Base-by-base conservation (phyloP, 2,113 vertebrate genomes). In the Pluvialis apricaria region DNA sequence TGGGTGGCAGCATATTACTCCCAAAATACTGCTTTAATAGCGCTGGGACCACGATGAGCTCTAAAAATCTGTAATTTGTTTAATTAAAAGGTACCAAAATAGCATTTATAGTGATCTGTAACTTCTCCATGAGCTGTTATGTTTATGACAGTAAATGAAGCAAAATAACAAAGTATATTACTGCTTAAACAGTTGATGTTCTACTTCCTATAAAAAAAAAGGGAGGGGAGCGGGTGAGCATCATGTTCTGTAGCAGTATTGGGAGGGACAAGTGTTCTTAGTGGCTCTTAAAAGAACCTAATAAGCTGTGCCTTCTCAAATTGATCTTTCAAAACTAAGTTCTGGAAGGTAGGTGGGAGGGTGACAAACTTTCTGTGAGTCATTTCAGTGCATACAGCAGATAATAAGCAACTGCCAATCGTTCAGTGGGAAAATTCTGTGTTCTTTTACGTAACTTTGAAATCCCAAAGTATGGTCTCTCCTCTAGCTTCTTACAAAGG, bases 171-270 rank as follows among this genome's bases (percentile, higher is more conserved):
- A 89, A 68, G 49, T 13, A 0, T 65, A 3, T 65, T 81, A 54
- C 52, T 82, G 16, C 31, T 97, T 72, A 84, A 91, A 51, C 38
- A 55, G 51, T 45, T 95, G n/a, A 29, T 75, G 20, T 62, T 86
- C 29, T 68, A 6, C 31, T 65, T 88, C 8, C 32, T 91, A 19
- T n/a, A 44, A 5, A 38, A 81, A 52, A 65, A 76, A 79, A 32
- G 1, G 3, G 13, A 3, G 5, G 4, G 4, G 5, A 4, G 5
- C 1, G 3, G 5, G 36, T 70, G 28, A 16, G 21, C 6, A 7
- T 60, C 10, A 13, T 66, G 49, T n/a, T 58, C 55, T 80, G 15
- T 60, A 57, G 14, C 38, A 73, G 1, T 61, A 57, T 62, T 15
- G 12, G 49, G 54, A 61, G 49, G 47, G 34, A 36, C 15, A 29